Evolutionary conservation across 2,113 vertebrate genomes (phyloP).

Genomic region (Fregetta grallaria): DNA sequence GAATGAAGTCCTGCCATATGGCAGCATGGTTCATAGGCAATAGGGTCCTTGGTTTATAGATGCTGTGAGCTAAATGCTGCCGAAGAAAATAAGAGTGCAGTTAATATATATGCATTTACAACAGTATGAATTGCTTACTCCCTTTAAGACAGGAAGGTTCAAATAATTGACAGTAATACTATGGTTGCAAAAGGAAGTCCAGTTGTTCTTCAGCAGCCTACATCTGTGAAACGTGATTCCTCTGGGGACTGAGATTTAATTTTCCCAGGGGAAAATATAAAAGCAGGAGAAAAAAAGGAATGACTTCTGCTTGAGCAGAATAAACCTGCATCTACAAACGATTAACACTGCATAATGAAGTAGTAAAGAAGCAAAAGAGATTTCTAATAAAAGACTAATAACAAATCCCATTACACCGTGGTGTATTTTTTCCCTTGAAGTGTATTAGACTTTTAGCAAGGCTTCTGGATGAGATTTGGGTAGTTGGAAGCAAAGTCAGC

Average conservation of each 20-base stretch:
- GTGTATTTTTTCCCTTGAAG: constrained; percentile 41
- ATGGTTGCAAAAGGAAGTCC: constrained; percentile 52
- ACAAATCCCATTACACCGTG: constrained; percentile 64
- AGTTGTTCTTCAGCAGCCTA: constrained; percentile 52
- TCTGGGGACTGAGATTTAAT: constrained; percentile 65
- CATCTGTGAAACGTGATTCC: constrained; percentile 58
- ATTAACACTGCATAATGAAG: constrained; percentile 67
- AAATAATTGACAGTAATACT: constrained; percentile 60
- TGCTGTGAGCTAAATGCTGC: constrained; percentile 30
- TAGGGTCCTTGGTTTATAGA: constrained; percentile 48
- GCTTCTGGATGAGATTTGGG: constrained; percentile 40
- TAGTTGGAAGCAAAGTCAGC: constrained; percentile 19
- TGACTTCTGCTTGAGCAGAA: constrained; percentile 60
- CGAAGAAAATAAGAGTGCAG: constrained; percentile 10
- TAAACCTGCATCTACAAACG: constrained; percentile 51
- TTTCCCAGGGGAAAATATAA: constrained; percentile 61
- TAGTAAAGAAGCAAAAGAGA: constrained; percentile 65
- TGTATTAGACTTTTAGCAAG: constrained; percentile 35
- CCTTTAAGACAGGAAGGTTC: constrained; percentile 39
- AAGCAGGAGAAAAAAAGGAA: constrained; percentile 45
- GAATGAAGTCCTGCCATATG: constrained; percentile 65
- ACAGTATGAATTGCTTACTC: constrained; percentile 49
- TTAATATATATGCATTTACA: constrained; percentile 24
- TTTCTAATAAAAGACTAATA: constrained; percentile 73
- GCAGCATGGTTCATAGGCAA: constrained; percentile 49